A percentile compares a stretch with the other conserved stretches of the same genome.
Conservation (phyloP, 2,797 vertebrate species). For the Lutjanus argentimaculatus region DNA sequence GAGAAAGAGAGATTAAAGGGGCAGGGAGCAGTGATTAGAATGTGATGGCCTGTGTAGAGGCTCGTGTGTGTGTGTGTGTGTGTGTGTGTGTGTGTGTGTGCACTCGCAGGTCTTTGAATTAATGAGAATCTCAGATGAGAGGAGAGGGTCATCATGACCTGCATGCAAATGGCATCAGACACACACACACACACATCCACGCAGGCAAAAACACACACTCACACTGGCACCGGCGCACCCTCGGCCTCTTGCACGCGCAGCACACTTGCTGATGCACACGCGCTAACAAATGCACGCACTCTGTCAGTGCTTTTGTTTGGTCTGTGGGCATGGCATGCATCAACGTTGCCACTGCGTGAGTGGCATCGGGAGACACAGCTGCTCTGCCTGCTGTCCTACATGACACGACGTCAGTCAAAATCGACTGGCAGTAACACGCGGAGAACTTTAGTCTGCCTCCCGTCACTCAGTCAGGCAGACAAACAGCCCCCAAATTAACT, state of each 20-base stretch:
- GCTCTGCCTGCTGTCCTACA: constrained; percentile 57
- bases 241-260: neutral
- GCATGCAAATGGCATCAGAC: constrained; percentile 73
- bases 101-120: constrained; percentile 62
- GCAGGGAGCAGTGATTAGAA: constrained; percentile 74
- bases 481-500: constrained; percentile 20
- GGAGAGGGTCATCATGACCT: constrained; percentile 72
- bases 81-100: constrained; percentile 28
- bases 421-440: constrained; percentile 25
- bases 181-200: constrained; percentile 21
- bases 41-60: constrained; percentile 66
- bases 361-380: constrained; percentile 54
- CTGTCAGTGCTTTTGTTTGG: constrained; percentile 16
- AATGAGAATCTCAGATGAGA: constrained; percentile 80
- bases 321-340: constrained; percentile 34
- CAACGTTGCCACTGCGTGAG: constrained; percentile 35
- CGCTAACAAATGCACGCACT: neutral
- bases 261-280: neutral
- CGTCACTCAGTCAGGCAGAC: constrained; percentile 30
- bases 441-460: constrained; percentile 12
- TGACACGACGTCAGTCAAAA: constrained; percentile 56
- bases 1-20: constrained; percentile 67
- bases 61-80: constrained; percentile 7
- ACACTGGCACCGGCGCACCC: neutral
- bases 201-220: constrained; percentile 8